phyloP scores from a whole-genome alignment of 2,113 vertebrate genomes.

The Trichechus manatus region DNA sequence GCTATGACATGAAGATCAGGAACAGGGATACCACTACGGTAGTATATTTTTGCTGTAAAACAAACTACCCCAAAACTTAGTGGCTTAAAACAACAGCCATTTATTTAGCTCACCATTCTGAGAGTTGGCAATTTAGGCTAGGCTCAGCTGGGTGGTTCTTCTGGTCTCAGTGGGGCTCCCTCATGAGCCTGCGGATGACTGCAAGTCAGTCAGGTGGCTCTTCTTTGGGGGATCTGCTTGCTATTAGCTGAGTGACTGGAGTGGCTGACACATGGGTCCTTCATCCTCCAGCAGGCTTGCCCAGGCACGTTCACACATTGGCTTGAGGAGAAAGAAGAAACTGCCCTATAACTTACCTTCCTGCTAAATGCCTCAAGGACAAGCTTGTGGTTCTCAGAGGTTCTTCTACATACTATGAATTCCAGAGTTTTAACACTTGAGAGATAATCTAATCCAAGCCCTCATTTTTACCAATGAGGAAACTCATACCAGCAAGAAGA shows the following conservation, averaged over 20 bases:
- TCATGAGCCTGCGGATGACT: background rate
- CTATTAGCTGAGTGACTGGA: background rate
- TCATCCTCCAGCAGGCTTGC: background rate
- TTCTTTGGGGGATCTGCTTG: background rate
- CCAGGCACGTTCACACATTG: background rate
- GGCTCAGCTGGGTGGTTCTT: background rate
- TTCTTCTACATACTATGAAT: background rate
- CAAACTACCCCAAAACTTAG: background rate
- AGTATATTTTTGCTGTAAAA: background rate
- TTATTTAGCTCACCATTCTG: background rate
- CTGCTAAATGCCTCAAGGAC: background rate
- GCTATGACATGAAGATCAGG: background rate
- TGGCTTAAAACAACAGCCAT: background rate
- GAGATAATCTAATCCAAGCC: background rate
- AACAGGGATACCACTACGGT: background rate
- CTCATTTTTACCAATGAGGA: background rate
- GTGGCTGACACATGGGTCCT: background rate
- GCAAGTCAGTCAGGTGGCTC: background rate
- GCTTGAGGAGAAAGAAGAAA: background rate
- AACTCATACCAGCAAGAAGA: no score
- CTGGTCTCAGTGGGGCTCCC: background rate
- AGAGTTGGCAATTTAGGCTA: background rate
- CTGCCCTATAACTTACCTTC: background rate
- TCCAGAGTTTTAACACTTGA: background rate
- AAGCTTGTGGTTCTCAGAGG: background rate